Base-by-base conservation (phyloP, 2,797 vertebrate species). In the Argyrosomus regius region DNA sequence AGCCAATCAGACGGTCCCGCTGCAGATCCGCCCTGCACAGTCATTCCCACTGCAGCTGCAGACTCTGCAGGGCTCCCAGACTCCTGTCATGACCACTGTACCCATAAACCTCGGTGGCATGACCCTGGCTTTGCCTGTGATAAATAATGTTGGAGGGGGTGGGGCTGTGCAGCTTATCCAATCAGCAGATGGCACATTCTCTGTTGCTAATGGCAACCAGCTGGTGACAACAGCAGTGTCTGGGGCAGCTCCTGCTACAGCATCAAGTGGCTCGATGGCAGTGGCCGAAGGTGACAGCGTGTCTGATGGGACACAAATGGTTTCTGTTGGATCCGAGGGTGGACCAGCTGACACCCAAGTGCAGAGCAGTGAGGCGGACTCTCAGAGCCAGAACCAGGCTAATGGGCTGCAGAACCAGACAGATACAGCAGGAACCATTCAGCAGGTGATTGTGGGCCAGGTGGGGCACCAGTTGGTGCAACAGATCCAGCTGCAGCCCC, bases 61-160 rank as follows among this genome's bases (percentile, higher is more conserved):
- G 91, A 96, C 97, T 66, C 96, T 99, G 91, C 96, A 97, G 86
- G 97, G 98, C 82, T 95, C 97, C 83, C 98, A 98, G 93, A 93
- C 97, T 0, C 97, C 98, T 50, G 94, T 99, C 79, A 97, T 99
- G 94, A 99, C 98, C 64, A 99, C 98, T 0, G 92, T 99, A 65
- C 98, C 98, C 75, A 98, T 99, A 94, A 99, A 98, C 93, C 96
- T 99, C 4, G 97, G 98, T 70, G 98, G 98, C 76, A 96, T 99
- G 93, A 99, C 98, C 78, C 90, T 99, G 61, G 97, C 98, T 1
- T 90, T 99, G 91, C 98, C 98, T 5, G 97, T 99, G 84, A 98
- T 99, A 91, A 99, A 99, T 92, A 98, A 92, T 0, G 88, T 99
- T 54, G 94, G 96, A 24, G 96, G 96, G 68, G 96, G 97, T 61